These are phyloP conservation scores for Megathymus violae DNA, from an alignment of 1,140 invertebrate species.

Conservation along the genomic window DNA sequence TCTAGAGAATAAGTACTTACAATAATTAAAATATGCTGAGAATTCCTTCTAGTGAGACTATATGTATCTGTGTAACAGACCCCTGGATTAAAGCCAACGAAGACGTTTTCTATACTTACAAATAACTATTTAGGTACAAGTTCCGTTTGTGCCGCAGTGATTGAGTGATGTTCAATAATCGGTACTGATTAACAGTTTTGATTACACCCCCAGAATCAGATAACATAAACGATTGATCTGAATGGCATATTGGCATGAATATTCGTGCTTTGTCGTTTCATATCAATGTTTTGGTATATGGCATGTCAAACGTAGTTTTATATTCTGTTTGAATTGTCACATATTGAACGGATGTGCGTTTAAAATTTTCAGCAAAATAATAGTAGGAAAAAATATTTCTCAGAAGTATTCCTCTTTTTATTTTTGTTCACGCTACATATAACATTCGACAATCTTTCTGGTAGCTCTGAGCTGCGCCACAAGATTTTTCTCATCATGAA, in stretches of 20 bases:
- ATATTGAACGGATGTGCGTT: too few species aligned
- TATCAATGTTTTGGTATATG: background rate
- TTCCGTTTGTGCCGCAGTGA: slow-evolving; percentile 65
- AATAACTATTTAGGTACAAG: slow-evolving; percentile 64
- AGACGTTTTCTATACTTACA: slow-evolving; percentile 76
- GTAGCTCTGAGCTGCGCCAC: too few species aligned
- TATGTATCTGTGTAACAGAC: slow-evolving; percentile 38
- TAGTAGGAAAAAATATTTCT: too few species aligned
- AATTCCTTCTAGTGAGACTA: slow-evolving; percentile 20
- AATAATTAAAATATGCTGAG: too few species aligned
- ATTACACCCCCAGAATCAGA: slow-evolving; percentile 44
- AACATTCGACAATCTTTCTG: too few species aligned
- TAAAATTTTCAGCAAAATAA: too few species aligned
- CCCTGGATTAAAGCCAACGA: slow-evolving; percentile 77
- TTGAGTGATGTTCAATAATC: slow-evolving; percentile 50
- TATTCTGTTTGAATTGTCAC: too few species aligned
- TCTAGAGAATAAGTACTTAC: too few species aligned
- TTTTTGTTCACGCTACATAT: too few species aligned
- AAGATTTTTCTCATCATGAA: too few species aligned
- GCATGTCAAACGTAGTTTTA: background rate
- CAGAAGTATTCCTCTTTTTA: too few species aligned
- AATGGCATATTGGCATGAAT: slow-evolving; percentile 25
- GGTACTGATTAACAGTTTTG: slow-evolving; percentile 58
- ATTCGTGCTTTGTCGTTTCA: slow-evolving; percentile 4
- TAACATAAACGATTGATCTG: slow-evolving; percentile 40